Conservation (phyloP, 2,888 invertebrate species). For the Copidosoma aretas region DNA sequence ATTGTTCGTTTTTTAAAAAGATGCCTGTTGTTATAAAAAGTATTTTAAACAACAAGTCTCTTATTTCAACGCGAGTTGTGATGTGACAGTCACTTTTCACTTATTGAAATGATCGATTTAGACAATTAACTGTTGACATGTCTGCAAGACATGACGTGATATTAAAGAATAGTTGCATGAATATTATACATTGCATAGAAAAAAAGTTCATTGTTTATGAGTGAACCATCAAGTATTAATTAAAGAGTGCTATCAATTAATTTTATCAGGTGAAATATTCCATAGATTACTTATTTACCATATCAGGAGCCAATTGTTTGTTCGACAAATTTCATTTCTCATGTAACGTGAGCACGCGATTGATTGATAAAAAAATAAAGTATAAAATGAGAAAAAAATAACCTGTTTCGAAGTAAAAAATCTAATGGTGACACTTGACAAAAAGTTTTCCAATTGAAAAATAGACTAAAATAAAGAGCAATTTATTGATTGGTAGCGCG, state of each 20-base stretch:
- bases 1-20: neutral
- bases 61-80: no score
- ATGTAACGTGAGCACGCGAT: slow-evolving; percentile 7
- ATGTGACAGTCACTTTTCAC: no score
- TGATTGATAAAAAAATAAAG: slow-evolving; percentile 7
- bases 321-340: slow-evolving; percentile 17
- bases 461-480: slow-evolving; percentile 21
- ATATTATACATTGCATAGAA: neutral
- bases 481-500: slow-evolving; percentile 23
- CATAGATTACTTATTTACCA: neutral
- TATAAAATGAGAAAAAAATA: slow-evolving; percentile 20
- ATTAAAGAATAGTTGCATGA: neutral
- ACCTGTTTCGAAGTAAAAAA: slow-evolving; percentile 41
- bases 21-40: no score
- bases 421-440: neutral
- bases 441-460: slow-evolving; percentile 13
- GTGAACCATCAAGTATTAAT: neutral
- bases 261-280: neutral
- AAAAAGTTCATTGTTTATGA: neutral
- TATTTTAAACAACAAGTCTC: no score
- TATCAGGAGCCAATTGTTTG: neutral
- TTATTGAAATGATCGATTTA: neutral
- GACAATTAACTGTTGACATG: neutral
- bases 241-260: neutral
- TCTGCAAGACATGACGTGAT: neutral